Base-by-base conservation (phyloP, 2,113 vertebrate genomes). In the Nerophis lumbriciformis region DNA sequence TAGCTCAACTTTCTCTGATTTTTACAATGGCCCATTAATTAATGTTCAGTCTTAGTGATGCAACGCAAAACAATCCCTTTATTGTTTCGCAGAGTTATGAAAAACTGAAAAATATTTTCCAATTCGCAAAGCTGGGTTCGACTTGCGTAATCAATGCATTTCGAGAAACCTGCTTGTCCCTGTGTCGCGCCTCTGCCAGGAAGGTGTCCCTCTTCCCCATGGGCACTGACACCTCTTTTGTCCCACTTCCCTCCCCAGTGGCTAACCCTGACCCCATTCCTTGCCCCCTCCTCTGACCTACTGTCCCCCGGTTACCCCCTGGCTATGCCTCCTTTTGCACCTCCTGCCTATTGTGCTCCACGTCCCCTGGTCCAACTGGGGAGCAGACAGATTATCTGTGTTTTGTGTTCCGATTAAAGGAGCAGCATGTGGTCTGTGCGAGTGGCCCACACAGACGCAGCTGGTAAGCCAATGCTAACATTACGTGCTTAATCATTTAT, bases 361-460 rank as follows among this genome's bases (percentile, higher is more conserved):
- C 38, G 61, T 51, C 71, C 59, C 57, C 59, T 5, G n/a, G 65
- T 69, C 69, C 73, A 19, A 69, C 42, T 45, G 71, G 71, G 74
- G 75, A 72, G 65, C 76, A 79, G 80, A 79, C 80, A 56, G 83
- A 84, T 86, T 87, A 85, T 87, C 80, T 82, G 72, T 80, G 73
- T 85, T 88, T 87, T 89, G 86, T 85, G 82, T 76, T 78, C 85
- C 85, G 81, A 87, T 89, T 89, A 88, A 88, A 84, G 77, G 65
- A 87, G 76, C 86, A 86, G 86, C 83, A 85, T 88, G 88, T 75
- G 86, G 87, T 84, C 77, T 72, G 77, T 76, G 82, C 61, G 80
- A 77, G 76, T 66, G 69, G 77, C 71, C 78, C 61, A 57, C 75
- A 74, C 76, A 72, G 83, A 85, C 53, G 77, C 80, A 15, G 76